Conservation (phyloP, 1,140 invertebrate species). For the Argopecten irradians region DNA sequence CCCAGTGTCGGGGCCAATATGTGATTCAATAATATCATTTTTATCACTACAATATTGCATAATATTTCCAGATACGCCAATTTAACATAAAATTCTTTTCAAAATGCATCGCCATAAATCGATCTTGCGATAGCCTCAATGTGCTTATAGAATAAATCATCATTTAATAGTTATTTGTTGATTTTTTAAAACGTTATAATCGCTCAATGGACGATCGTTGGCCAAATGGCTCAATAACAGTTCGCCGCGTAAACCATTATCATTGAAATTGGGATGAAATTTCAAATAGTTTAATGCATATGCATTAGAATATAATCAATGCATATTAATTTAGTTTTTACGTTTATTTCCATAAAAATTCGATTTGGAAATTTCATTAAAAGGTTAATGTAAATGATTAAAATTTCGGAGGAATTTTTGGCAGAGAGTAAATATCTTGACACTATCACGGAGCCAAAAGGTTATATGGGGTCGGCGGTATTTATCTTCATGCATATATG, state of each 20-base stretch:
- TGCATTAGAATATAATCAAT: not conserved
- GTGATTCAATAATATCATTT: not conserved
- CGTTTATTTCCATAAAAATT: not conserved
- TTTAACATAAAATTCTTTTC: not conserved
- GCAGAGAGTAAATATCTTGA: too few species aligned
- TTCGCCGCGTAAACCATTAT: not conserved
- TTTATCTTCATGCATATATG: too few species aligned
- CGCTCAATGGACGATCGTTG: not conserved
- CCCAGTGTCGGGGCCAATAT: not conserved
- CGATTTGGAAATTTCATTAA: too few species aligned
- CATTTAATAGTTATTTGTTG: not conserved
- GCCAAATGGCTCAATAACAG: not conserved
- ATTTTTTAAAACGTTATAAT: not conserved
- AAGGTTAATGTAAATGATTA: too few species aligned
- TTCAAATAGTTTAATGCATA: not conserved
- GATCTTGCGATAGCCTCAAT: not conserved
- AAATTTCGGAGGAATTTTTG: too few species aligned
- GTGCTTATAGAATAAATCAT: not conserved
- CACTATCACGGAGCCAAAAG: too few species aligned
- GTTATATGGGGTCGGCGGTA: too few species aligned
- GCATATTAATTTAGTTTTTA: not conserved
- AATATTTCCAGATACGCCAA: constrained; percentile 8
- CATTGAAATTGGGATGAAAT: not conserved
- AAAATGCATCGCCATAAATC: not conserved
- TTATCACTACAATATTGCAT: not conserved